Evolutionary conservation across 2,888 invertebrate species (phyloP).

Genomic region (Patella ulyssiponensis): DNA sequence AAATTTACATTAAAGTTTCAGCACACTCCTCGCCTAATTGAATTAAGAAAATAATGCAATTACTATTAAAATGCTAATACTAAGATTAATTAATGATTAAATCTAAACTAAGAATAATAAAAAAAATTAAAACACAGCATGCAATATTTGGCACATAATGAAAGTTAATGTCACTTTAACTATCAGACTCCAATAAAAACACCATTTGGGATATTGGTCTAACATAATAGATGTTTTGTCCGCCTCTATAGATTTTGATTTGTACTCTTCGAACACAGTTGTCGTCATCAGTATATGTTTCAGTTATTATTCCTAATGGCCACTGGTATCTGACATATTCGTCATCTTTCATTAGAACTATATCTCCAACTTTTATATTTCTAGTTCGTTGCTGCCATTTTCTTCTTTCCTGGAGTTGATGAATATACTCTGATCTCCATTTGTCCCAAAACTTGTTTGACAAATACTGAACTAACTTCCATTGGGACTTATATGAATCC

Average conservation of each 20-base stretch:
- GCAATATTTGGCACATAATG: no score
- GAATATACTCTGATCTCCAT: constrained; percentile 31
- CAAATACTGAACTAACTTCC: constrained; percentile 37
- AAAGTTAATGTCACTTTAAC: no score
- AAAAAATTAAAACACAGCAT: no score
- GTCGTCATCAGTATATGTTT: constrained; percentile 29
- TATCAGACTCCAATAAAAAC: constrained; percentile 7
- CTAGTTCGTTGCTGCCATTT: constrained; percentile 17
- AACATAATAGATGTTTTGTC: constrained; percentile 10
- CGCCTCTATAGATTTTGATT: constrained; percentile 23
- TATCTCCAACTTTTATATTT: constrained; percentile 23
- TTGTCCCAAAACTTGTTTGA: constrained; percentile 37
- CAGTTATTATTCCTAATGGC: constrained; percentile 30
- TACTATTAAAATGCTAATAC: no score
- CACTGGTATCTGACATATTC: constrained; percentile 27
- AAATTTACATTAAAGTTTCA: no score
- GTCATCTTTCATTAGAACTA: constrained; percentile 32
- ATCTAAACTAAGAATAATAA: no score
- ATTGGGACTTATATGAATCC: constrained; percentile 32
- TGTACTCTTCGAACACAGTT: constrained; percentile 30
- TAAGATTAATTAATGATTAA: no score
- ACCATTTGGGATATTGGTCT: constrained; percentile 30
- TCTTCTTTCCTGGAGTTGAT: constrained; percentile 13
- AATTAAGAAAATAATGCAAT: no score
- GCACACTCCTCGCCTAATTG: no score